Base-by-base conservation (phyloP, 2,113 vertebrate species). In the Copsychus sechellarum region DNA sequence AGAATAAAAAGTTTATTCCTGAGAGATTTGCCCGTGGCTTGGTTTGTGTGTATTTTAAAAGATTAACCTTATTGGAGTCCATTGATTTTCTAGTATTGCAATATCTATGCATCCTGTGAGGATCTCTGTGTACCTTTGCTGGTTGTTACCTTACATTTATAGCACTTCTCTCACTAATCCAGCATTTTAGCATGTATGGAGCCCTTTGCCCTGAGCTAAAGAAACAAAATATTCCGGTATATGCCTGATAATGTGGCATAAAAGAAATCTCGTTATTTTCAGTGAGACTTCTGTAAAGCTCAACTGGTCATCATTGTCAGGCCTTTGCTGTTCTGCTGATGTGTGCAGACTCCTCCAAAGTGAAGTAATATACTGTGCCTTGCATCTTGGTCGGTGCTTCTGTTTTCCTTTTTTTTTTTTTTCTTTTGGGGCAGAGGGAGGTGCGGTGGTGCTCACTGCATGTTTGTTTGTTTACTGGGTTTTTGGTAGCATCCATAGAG, bases 401-500 rank as follows among this genome's bases (percentile, higher is more conserved):
- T 45, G 5, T 34, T 13, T 16, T 22, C 16, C 11, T 15, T 33
- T n/a, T 19, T 9, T 38, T 38, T 60, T 38, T 29, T 36, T 13
- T 22, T 31, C 21, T 60, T 20, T 29, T 36, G 6, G 5, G 10
- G 19, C 12, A 14, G 15, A 0, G 1, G 8, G 1, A 3, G 4
- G 4, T 8, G 7, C 6, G 9, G 11, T 18, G 5, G 6, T 13
- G 11, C 28, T 86, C 60, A 11, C 53, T 78, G 5, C 51, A 6
- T 22, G 11, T 51, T 51, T 36, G 0, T 51, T 66, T 28, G 4
- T 36, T 71, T 38, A 28, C 61, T 60, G 24, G 8, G 1, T 14
- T 58, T 83, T 81, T 77, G 28, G 12, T 69, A 36, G 19, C 18
- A 47, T 58, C 15, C 8, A 12, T 16, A 5, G 11, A 54, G 26